A percentile compares a stretch with the other conserved stretches of the same genome.
Evolutionary conservation across 2,113 vertebrate species (phyloP).

Genomic region (Cacatua alba): DNA sequence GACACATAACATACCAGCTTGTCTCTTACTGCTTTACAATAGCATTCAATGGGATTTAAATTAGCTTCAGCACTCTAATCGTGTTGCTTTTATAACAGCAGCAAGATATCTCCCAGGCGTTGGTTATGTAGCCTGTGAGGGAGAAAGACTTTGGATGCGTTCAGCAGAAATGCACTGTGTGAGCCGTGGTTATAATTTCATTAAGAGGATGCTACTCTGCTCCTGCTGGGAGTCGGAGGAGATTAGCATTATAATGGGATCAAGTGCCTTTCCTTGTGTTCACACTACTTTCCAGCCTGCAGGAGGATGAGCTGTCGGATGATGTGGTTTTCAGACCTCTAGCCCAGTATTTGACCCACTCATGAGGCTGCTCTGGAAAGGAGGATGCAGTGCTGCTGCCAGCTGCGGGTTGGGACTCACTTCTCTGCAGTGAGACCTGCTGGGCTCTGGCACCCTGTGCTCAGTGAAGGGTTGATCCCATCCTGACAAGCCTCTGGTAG

Average conservation of each 20-base stretch:
- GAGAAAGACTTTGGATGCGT: constrained; percentile 31
- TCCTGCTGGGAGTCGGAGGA: background rate
- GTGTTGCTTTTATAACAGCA: constrained; percentile 12
- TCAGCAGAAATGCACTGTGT: constrained; percentile 26
- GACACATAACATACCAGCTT: background rate
- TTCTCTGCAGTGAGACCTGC: background rate
- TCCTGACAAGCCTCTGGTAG: rapidly evolving
- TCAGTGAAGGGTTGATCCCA: background rate
- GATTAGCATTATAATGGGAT: constrained; percentile 4
- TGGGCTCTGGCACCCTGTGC: background rate
- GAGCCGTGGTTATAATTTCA: constrained; percentile 51
- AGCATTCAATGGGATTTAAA: constrained; percentile 24
- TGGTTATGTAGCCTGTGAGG: constrained; percentile 25
- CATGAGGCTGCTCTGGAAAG: background rate
- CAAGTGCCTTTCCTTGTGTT: background rate
- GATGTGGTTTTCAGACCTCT: background rate
- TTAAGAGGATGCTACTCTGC: constrained; percentile 2
- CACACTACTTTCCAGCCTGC: background rate
- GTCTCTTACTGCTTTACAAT: constrained; percentile 12
- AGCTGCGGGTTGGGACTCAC: background rate
- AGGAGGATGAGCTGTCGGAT: background rate
- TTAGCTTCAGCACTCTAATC: constrained; percentile 33
- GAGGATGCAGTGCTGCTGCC: background rate
- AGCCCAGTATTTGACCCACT: background rate
- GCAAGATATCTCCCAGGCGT: background rate